Base-by-base conservation (phyloP, 1,140 invertebrate species). In the Paracyclopina nana region DNA sequence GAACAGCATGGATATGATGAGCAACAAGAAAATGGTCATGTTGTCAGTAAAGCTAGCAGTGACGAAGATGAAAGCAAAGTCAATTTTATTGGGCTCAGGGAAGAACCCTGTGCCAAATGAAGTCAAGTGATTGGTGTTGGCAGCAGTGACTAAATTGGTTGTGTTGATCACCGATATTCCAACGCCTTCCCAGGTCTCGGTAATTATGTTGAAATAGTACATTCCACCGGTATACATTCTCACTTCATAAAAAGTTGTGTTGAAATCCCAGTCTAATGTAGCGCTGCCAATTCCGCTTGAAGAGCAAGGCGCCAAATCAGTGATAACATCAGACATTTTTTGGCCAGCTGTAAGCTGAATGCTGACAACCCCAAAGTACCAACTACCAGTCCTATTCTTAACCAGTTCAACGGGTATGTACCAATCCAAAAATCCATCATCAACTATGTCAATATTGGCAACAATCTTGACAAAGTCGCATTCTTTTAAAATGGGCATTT, bases 1-100 rank as follows among this genome's bases (percentile, higher is more conserved):
- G 9, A 71, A 48, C 5, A 61, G 55, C 55, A 73, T 71, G 38
- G 68, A 66, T 14, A 56, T 24, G 55, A 67, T 64, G 20, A 58
- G 55, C 18, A 67, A 64, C 45, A 68, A 59, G 55, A 72, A 73
- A 38, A 73, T 63, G 1, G 70, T 71, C 4, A 69, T 62, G 58
- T 73, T 73, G 57, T 70, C 68, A 5, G 60, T 57, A 57, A 72
- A 72, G 30, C 68, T 66, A n/a, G 66, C 64, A 50, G 65, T 59
- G n/a, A 63, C 63, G 60, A 71, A 72, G 0, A 73, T 69, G 50
- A 71, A 72, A 25, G 55, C 60, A 56, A 73, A 73, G 58, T 73
- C 70, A 16, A 73, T 70, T 5, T 69, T 68, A 57, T 73, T 73
- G 0, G 69, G 68, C 20, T 64, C 62, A 0, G 70, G 65, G 44